Evolutionary conservation across 2,113 vertebrate species (phyloP).

Genomic region (Gallinago paraguaiae): DNA sequence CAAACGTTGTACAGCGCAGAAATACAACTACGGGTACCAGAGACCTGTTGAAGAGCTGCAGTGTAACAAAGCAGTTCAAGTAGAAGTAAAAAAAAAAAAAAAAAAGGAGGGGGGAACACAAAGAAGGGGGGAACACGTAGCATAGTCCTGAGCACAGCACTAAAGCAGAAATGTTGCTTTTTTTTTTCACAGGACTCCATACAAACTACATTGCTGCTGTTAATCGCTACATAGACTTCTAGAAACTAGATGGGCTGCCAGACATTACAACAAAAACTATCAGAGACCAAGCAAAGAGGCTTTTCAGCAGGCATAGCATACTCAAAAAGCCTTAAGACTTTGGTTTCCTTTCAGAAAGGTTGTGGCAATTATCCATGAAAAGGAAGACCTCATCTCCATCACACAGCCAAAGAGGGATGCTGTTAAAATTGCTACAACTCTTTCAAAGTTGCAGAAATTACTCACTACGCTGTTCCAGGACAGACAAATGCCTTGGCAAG

Average conservation of each 20-base stretch:
- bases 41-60: not conserved
- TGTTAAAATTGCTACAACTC: not conserved
- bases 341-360: not conserved
- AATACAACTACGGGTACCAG: not conserved
- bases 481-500: not conserved
- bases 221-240: not conserved
- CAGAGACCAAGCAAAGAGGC: not conserved
- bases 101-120: too few species aligned
- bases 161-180: not conserved
- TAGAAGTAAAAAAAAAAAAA: not conserved
- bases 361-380: not conserved
- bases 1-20: accelerated
- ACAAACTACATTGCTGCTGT: not conserved
- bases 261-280: not conserved
- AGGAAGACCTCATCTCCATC: not conserved
- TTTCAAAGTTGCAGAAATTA: not conserved
- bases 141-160: not conserved
- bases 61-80: not conserved
- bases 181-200: not conserved
- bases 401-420: not conserved
- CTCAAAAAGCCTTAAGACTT: not conserved
- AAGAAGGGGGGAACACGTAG: not conserved
- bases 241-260: not conserved
- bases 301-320: not conserved
- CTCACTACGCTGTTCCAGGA: not conserved